Conservation (phyloP, 2,113 vertebrate species). For the Oryzias curvinotus region DNA sequence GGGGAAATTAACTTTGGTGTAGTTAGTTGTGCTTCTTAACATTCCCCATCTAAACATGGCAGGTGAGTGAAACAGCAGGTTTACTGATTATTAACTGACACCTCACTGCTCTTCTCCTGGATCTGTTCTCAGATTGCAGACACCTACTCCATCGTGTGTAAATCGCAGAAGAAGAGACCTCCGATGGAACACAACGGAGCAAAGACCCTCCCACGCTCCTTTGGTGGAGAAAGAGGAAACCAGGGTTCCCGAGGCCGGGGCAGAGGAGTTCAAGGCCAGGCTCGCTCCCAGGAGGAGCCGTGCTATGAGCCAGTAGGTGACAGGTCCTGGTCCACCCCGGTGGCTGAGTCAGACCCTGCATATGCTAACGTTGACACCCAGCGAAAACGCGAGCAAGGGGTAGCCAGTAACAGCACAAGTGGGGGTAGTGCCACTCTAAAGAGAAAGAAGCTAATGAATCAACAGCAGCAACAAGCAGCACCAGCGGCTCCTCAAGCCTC, state of each 20-base stretch:
- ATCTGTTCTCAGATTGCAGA: slow-evolving; percentile 75
- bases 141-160: slow-evolving; percentile 82
- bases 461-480: slow-evolving; percentile 41
- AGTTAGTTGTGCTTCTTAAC: background rate
- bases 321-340: slow-evolving; percentile 62
- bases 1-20: too few species aligned
- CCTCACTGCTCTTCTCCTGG: slow-evolving; percentile 20
- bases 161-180: slow-evolving; percentile 76
- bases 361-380: slow-evolving; percentile 75
- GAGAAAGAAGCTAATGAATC: slow-evolving; percentile 66
- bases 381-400: slow-evolving; percentile 69
- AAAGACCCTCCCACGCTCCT: slow-evolving; percentile 66
- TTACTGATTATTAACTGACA: slow-evolving; percentile 45
- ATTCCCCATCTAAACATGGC: background rate
- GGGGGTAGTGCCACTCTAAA: slow-evolving; percentile 67
- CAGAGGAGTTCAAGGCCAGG: slow-evolving; percentile 60
- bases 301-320: slow-evolving; percentile 76
- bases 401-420: slow-evolving; percentile 52
- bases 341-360: slow-evolving; percentile 69
- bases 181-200: slow-evolving; percentile 62
- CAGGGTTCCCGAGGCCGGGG: slow-evolving; percentile 46
- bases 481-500: slow-evolving; percentile 52
- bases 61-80: slow-evolving; percentile 3
- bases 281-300: slow-evolving; percentile 71
- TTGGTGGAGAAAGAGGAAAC: slow-evolving; percentile 56